Evolutionary conservation across 2,888 invertebrate species (phyloP), one percentile per base, ranked within the genome.

Genomic region (Tetranychus truncatus): DNA sequence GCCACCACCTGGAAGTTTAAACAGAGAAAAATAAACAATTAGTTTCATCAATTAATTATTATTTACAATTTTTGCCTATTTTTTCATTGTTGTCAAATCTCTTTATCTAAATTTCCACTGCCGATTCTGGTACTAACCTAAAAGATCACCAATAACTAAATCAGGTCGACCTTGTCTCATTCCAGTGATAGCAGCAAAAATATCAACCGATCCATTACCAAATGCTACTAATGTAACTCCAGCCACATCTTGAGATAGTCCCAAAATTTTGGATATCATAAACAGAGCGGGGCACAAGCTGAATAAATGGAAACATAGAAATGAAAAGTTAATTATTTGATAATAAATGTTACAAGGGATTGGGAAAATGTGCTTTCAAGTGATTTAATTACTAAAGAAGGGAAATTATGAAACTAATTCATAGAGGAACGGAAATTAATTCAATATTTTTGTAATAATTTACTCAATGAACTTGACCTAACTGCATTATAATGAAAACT

Each of bases 211-310:
- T 69, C 88, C 88, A 81, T 89, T 89, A 24, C 88, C 89, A 81
- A 89, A 87, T 0, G 88, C 88, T 79, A 89, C 81, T 78, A 89
- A 84, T n/a, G 88, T 88, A 9, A 88, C 88, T 4, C 89, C 89
- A 9, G 87, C 86, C 55, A 86, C 83, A 79, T 84, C 86, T 78
- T 87, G 85, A 75, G 86, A 86, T 73, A 87, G 80, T 45, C 81
- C 81, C 71, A 86, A 78, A 1, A 83, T 79, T 73, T 81, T 79
- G 1, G 86, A 83, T 45, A 87, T 82, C 9, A 84, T 82, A 72
- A 85, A 82, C 11, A 87, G 79, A 1, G 85, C 82, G n/a, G 86
- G 86, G 77, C 86, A 86, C 78, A 87, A 85, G 77, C 87, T 87
- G 79, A 73, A 73, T 24, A 18, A 34, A 34, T 34, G 34, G 34